These are phyloP conservation scores for Eupithecia inturbata DNA, from an alignment of 2,888 invertebrate species.

Conservation along the genomic window DNA sequence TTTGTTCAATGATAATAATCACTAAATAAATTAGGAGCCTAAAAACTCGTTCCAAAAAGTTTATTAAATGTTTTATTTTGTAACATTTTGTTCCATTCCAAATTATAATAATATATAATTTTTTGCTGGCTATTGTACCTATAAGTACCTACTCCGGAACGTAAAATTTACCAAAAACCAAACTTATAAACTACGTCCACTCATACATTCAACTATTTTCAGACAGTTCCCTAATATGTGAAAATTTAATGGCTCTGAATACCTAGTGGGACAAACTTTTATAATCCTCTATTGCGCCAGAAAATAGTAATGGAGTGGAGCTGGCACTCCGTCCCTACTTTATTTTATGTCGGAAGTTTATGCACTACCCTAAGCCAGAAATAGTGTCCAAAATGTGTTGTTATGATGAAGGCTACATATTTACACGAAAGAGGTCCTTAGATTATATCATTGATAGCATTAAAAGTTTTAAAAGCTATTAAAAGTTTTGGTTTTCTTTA, in stretches of 20 bases:
- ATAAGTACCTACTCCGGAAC: too few relatives aligned
- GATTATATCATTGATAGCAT: too few relatives aligned
- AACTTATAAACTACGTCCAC: constrained; percentile 29
- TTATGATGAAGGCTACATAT: not conserved
- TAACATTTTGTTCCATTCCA: too few relatives aligned
- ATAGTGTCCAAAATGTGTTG: not conserved
- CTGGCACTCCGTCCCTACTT: constrained; percentile 21
- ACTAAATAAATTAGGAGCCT: not conserved
- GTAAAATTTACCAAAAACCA: constrained; percentile 22
- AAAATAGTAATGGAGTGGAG: constrained; percentile 27
- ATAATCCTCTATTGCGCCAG: constrained; percentile 32
- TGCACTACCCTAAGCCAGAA: constrained; percentile 17
- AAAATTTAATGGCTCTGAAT: constrained; percentile 30
- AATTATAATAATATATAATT: too few relatives aligned
- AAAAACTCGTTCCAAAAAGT: too few relatives aligned
- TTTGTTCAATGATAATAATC: not conserved
- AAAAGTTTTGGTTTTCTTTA: not conserved
- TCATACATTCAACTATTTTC: constrained; percentile 28
- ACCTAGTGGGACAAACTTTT: constrained; percentile 27
- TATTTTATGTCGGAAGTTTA: constrained; percentile 28
- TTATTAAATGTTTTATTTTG: too few relatives aligned
- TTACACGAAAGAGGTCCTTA: not conserved
- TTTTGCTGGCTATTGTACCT: too few relatives aligned
- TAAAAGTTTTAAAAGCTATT: too few relatives aligned
- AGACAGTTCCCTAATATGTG: constrained; percentile 26